phyloP scores from a whole-genome alignment of 2,888 invertebrate species.

The Oligia latruncula region DNA sequence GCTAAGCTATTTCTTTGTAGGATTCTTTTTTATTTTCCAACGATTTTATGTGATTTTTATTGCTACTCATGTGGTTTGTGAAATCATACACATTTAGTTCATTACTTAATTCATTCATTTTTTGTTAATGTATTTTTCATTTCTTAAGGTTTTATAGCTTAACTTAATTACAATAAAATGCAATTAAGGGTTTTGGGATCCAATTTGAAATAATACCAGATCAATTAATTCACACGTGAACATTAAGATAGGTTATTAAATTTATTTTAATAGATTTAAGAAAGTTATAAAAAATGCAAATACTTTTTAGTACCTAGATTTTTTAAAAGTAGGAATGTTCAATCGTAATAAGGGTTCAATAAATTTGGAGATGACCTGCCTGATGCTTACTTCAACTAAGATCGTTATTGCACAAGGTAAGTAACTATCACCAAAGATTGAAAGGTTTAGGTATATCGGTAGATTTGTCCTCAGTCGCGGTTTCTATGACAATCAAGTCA shows the following conservation, averaged over 20 bases:
- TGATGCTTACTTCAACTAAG: neutral
- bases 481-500: neutral
- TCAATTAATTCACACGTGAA: constrained; percentile 29
- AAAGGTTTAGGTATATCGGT: neutral
- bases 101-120: neutral
- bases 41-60: constrained; percentile 73
- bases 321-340: no score
- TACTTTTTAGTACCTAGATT: neutral
- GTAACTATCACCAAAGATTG: neutral
- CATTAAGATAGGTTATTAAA: constrained; percentile 27
- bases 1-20: constrained; percentile 69
- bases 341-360: no score
- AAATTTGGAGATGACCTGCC: neutral
- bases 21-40: constrained; percentile 70
- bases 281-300: constrained; percentile 20
- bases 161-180: neutral
- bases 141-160: constrained; percentile 5
- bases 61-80: constrained; percentile 58
- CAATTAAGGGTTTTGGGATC: neutral
- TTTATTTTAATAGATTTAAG: constrained; percentile 11
- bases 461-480: neutral
- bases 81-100: constrained; percentile 39
- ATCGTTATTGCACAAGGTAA: neutral
- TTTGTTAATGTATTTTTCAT: neutral
- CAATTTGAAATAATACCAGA: constrained; percentile 16